Conservation (phyloP, 2,113 vertebrate genomes). For the Phaethornis superciliosus region DNA sequence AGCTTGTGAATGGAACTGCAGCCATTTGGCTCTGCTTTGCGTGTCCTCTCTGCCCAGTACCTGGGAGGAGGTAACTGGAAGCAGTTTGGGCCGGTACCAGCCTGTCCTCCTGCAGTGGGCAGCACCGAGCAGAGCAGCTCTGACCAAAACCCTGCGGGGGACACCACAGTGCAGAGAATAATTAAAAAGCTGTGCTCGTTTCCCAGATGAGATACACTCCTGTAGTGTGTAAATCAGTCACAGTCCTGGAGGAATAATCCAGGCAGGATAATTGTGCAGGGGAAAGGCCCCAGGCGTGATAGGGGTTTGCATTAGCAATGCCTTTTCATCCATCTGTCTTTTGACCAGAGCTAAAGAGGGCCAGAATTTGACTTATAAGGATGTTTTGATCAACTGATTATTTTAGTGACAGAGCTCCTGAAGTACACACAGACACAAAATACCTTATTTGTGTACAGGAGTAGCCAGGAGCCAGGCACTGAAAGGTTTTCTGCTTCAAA, state of each 20-base stretch:
- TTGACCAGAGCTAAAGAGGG: slow-evolving; percentile 52
- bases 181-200: slow-evolving; percentile 29
- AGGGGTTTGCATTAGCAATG: slow-evolving; percentile 58
- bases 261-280: slow-evolving; percentile 44
- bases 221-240: slow-evolving; percentile 66
- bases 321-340: slow-evolving; percentile 67
- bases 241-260: slow-evolving; percentile 60
- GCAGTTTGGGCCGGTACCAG: not conserved
- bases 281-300: slow-evolving; percentile 55
- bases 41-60: not conserved
- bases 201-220: slow-evolving; percentile 44
- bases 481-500: slow-evolving; percentile 28
- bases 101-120: not conserved
- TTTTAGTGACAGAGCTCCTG: slow-evolving; percentile 27
- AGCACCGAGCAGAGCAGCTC: not conserved
- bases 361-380: slow-evolving; percentile 50
- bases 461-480: not conserved
- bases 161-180: not conserved
- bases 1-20: not conserved
- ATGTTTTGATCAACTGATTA: slow-evolving; percentile 60
- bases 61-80: not conserved
- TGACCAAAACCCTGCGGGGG: not conserved
- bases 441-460: slow-evolving; percentile 43
- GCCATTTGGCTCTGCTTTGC: not conserved
- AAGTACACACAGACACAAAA: slow-evolving; percentile 24